Percentiles rank a stretch among this genome's conserved stretches.
These are phyloP conservation scores for Agraylea sexmaculata DNA, from an alignment of 1,140 invertebrate genomes.

Conservation along the genomic window DNA sequence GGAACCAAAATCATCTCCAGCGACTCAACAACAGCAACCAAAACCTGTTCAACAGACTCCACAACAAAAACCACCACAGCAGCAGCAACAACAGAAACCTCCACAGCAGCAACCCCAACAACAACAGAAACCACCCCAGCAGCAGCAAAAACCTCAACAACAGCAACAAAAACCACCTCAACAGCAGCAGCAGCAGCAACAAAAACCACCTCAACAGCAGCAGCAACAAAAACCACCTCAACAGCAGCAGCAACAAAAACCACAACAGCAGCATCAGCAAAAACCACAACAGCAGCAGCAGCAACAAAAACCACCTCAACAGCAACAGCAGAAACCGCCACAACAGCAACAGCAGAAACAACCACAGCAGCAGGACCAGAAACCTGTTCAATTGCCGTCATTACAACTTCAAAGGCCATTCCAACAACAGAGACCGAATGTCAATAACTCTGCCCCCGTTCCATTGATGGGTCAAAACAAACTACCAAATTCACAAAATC, in stretches of 20 bases:
- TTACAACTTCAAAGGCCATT: constrained; percentile 13
- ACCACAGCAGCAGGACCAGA: constrained; percentile 19
- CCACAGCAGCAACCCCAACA: constrained; percentile 19
- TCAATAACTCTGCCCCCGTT: too few species aligned
- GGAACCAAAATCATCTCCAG: constrained; percentile 1
- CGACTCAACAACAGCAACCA: neutral
- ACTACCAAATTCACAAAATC: too few species aligned
- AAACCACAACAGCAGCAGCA: neutral
- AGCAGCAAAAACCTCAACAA: constrained; percentile 17
- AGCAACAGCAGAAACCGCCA: constrained; percentile 8
- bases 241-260: constrained; percentile 11
- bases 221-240: constrained; percentile 12
- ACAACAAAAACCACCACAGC: constrained; percentile 2
- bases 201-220: neutral
- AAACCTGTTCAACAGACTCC: neutral
- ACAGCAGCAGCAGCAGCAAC: constrained; percentile 18
- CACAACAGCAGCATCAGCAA: constrained; percentile 3
- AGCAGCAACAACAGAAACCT: constrained; percentile 14
- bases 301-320: constrained; percentile 6
- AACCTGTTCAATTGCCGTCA: neutral
- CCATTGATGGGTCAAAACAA: too few species aligned
- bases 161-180: constrained; percentile 20
- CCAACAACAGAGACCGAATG: constrained; percentile 19
- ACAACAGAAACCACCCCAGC: constrained; percentile 5
- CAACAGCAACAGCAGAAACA: constrained; percentile 15